A percentile compares a stretch with the other conserved stretches of the same genome.
Evolutionary conservation across 1,140 invertebrate genomes (phyloP).

Genomic region (Phortica variegata): DNA sequence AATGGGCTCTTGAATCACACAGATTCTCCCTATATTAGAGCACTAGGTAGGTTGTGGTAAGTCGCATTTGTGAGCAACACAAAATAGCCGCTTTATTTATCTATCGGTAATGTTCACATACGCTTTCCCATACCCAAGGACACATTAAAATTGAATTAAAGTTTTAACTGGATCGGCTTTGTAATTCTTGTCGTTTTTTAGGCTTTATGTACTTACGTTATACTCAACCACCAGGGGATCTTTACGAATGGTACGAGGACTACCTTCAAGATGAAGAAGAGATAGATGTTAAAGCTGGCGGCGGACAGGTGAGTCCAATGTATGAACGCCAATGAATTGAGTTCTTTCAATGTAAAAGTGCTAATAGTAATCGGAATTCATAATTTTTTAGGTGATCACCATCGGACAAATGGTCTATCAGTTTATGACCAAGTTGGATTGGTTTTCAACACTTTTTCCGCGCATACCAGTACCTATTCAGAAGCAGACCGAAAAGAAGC

Average conservation of each 20-base stretch:
- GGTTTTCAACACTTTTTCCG: slow-evolving; percentile 98
- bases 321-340: slow-evolving; percentile 44
- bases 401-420: slow-evolving; percentile 93
- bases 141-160: background rate
- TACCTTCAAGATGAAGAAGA: slow-evolving; percentile 97
- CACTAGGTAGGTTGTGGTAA: slow-evolving; percentile 97
- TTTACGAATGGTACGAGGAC: slow-evolving; percentile 96
- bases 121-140: too few species aligned
- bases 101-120: background rate
- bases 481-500: slow-evolving; percentile 79
- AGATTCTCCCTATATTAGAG: slow-evolving; percentile 97
- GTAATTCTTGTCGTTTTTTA: slow-evolving; percentile 23
- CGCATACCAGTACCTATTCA: slow-evolving; percentile 99
- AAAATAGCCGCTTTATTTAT: background rate
- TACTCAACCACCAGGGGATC: slow-evolving; percentile 91
- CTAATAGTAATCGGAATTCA: background rate
- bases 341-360: slow-evolving; percentile 5
- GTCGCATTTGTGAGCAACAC: slow-evolving; percentile 80
- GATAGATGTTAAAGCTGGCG: slow-evolving; percentile 95
- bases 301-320: slow-evolving; percentile 71
- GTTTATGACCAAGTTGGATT: slow-evolving; percentile 94
- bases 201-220: slow-evolving; percentile 80
- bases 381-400: slow-evolving; percentile 66
- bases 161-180: background rate
- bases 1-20: slow-evolving; percentile 92